Evolutionary conservation across 1,140 invertebrate genomes (phyloP), one percentile per base, ranked within the genome.

Genomic region (Oppia nitens): DNA sequence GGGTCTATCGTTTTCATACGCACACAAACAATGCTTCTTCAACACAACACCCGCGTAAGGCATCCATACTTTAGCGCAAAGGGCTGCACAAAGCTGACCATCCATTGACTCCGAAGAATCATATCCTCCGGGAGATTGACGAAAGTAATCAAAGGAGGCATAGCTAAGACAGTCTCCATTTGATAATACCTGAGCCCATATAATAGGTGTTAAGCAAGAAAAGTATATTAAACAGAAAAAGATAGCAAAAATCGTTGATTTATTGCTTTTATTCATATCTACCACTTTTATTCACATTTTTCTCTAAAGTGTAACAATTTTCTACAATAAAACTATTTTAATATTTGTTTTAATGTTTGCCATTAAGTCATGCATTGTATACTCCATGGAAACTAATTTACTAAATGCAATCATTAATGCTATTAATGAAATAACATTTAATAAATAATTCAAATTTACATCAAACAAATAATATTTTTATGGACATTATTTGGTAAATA

Each of bases 71-170:
- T 62, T 60, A 17, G 60, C 62, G 47, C 65, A 66, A 26, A 57
- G 58, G 9, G 57, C 54, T 25, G 55, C 45, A 29, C 65, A 66
- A 26, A 56, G 53, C 28, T 20, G n/a, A 14, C 29, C 59, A 26
- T 62, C 55, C 14, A 64, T 27, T 12, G 56, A 48, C 26, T 40
- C 60, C 3, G 17, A 23, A 0, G 64, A 64, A 57, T 65, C 61
- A 47, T 66, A 66, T n/a, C 64, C 60, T 27, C 64, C 64, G 0
- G 65, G 65, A n/a, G 65, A 65, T 21, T 60, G 61, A 21, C 57
- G 59, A 26, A 66, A 66, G 27, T 57, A 63, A 3, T 64, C 62
- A 12, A 59, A 57, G 14, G 64, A 58, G 21, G 63, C 59, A 20
- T 61, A 21, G 21, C 49, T 54, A 4, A 65, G 55, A 54, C 65